Evolutionary conservation across 2,113 vertebrate genomes (phyloP), one percentile per base, ranked within the genome.

Genomic region (Labeo catla): DNA sequence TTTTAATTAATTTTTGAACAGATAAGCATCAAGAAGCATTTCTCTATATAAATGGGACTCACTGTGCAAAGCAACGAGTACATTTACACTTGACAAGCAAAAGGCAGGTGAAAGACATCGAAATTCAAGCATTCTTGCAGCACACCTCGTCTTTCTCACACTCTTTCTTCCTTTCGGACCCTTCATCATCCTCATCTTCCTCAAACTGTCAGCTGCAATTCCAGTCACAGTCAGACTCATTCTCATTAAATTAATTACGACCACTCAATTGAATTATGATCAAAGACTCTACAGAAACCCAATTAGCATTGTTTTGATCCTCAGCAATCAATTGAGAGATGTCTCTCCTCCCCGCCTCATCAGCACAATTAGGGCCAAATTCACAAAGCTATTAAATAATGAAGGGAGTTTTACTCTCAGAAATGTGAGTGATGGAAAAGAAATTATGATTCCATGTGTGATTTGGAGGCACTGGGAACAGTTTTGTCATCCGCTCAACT

Each of bases 341-440:
- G 65, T 87, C 83, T 87, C 85, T 89, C 84, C 84, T 86, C 66
- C 65, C 65, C 59, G 80, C 86, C 84, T 89, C 88, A 89, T 89
- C 88, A 89, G 88, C 49, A 28, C 80, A 87, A 89, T 87, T 89
- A 89, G 65, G 76, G 68, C 65, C 86, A 89, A 89, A 89, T 86
- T 89, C 79, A 87, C 80, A 86, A 85, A 85, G 65, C 86, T 86
- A 89, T 87, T 89, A 87, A 87, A 89, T 87, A 86, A 89, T 86
- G 83, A 87, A 79, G 92, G 91, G 88, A 91, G 93, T 94, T 96
- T 95, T 95, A 94, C 95, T 92, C 92, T 92, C 90, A 92, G 91
- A 95, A 93, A 96, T 96, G 94, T 70, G 81, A 94, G 93, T 93
- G 89, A 93, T 57, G 34, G 66, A n/a, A 21, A 28, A 45, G 9